phyloP scores from a whole-genome alignment of 30 jellyfish, hydroid and myxozoan species.

The Aurelia coerulea region DNA sequence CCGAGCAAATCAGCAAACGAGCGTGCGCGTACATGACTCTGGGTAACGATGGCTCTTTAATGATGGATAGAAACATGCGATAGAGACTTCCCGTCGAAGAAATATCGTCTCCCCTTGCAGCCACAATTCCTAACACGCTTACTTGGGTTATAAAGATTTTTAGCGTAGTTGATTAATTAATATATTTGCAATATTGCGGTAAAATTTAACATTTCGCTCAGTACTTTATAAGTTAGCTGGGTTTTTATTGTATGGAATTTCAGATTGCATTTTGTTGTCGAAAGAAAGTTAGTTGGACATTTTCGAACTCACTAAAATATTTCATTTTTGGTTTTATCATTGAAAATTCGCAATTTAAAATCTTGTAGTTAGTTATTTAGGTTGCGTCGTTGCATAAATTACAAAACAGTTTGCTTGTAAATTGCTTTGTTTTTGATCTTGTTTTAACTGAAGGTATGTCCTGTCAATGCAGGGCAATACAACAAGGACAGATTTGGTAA shows the following conservation, averaged over 20 bases:
- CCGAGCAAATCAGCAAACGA: too few relatives aligned
- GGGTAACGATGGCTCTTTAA: too few relatives aligned
- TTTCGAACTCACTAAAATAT: constrained; percentile 11
- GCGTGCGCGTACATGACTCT: too few relatives aligned
- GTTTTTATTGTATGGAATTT: constrained; percentile 28
- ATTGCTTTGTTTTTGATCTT: too few relatives aligned
- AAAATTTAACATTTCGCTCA: constrained; percentile 23
- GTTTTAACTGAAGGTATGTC: too few relatives aligned
- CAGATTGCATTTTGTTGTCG: background rate
- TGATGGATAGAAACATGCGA: too few relatives aligned
- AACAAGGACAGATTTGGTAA: too few relatives aligned
- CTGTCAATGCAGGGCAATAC: too few relatives aligned
- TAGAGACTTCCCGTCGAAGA: too few relatives aligned
- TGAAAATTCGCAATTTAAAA: background rate
- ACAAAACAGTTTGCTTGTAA: too few relatives aligned
- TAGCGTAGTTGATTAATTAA: constrained; percentile 6
- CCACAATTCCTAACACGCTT: background rate
- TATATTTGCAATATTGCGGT: constrained; percentile 6
- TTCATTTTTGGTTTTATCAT: background rate
- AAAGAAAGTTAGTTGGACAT: background rate
- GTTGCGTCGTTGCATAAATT: too few relatives aligned
- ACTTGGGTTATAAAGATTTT: background rate
- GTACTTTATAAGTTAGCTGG: constrained; percentile 39
- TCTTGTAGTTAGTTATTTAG: constrained; percentile 16
- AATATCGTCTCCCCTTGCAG: too few relatives aligned